Base-by-base conservation (phyloP, 1,140 invertebrate genomes). In the Heliconius himera region DNA sequence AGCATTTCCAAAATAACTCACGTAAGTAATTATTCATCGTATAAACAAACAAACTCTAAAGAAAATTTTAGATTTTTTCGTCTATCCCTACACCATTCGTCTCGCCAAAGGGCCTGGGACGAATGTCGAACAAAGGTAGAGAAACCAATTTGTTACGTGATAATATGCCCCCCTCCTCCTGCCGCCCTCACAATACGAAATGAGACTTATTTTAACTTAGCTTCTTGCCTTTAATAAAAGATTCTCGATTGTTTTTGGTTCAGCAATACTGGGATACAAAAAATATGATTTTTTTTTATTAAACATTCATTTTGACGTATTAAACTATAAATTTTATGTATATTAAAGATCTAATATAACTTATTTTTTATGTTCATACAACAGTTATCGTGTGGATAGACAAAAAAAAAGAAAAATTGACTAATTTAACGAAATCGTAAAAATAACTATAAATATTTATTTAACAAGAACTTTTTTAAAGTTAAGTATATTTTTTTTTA, bases 71-170 rank as follows among this genome's bases (percentile, higher is more conserved):
- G 5, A 16, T 16, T 72, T 72, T 66, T 66, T 66, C 22, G 60
- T 66, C 70, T 72, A 72, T 72, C 70, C 33, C 29, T 72, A 72
- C 60, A 66, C 78, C 82, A 87, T 89, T 86, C 86, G 82, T 87
- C 83, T 85, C 82, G 84, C 77, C 79, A 87, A 90, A 85, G 87
- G 86, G 84, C 86, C 83, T 84, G 86, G 85, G 86, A 83, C 88
- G 84, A 83, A 84, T 83, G 83, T 83, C 87, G 90, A 93, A 94
- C 91, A 94, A 94, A 93, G 91, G 91, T 91, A 92, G 88, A 88
- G 91, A 93, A 94, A 94, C 92, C 92, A 93, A 94, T 94, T 94
- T 94, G 91, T 92, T 93, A 93, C 92, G 92, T 94, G 92, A 93
- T 93, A 93, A 94, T 94, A 94, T 94, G 88, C 87, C 88, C 83